Base-by-base conservation (phyloP, 2,888 invertebrate genomes). In the Nomada fucata region DNA sequence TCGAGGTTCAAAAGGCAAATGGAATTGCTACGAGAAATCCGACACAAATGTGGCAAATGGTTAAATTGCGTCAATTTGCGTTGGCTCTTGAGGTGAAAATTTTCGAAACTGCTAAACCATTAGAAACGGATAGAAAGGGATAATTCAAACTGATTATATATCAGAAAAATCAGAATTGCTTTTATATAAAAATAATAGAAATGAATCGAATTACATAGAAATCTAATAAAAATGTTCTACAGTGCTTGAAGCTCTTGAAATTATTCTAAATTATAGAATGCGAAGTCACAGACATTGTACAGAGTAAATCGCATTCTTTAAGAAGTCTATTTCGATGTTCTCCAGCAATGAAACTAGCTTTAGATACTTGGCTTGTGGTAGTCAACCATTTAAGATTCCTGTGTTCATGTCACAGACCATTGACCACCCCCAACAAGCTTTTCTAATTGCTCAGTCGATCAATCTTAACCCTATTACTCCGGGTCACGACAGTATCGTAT, bases 331-430 rank as follows among this genome's bases (percentile, higher is more conserved):
- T 20, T 42, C 20, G 15, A 23, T 18, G 2, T 18, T 61, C 11
- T 3, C 10, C 23, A 20, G 23, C 15, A 63, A 2, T 50, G 23
- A 47, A 47, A 47, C 23, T 26, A 64, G 64, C 47, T 50, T 64
- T 2, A 11, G 5, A 4, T 26, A 50, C 13, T 18, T 23, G 26
- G 23, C 64, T 64, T 15, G n/a, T 36, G 20, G 42, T 18, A 13
- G 57, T 18, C 29, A 10, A 10, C 7, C 20, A 20, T 60, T 70
- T 60, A 69, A 69, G 69, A 69, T 50, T 15, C 29, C 15, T 50
- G 47, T 60, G 36, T 60, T 70, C n/a, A 29, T n/a, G 57, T 69
- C 15, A 70, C 60, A 50, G 63, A 53, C 53, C 63, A 72, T 72
- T 63, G 53, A 55, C 53, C 63, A 63, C 26, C 44, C 53, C 42